Evolutionary conservation across 2,797 vertebrate genomes (phyloP), one percentile per base, ranked within the genome.

Genomic region (Pampus argenteus): DNA sequence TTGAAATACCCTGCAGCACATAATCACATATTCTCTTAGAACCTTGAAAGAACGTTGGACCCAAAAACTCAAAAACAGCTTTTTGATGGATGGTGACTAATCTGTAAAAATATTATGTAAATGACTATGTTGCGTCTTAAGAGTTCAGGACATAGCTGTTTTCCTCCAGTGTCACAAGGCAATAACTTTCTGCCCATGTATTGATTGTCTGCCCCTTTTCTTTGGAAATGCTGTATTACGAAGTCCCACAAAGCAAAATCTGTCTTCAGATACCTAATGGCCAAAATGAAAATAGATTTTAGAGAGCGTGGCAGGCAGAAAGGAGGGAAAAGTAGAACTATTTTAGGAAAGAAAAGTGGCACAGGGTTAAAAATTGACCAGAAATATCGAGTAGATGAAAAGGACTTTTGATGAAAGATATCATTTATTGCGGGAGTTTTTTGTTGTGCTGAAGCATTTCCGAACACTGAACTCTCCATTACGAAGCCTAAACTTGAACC

Each of bases 281-380:
- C 66, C 71, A 78, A 87, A 89, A 72, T 71, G 8, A 87, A 90
- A 87, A 86, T 59, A 56, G 82, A 87, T 70, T 88, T 83, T 72
- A 25, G 69, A 66, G 50, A 76, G 47, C 69, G 76, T 80, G 73
- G 78, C 69, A 65, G 54, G 51, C 59, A 52, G 61, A 52, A 6
- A 0, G 36, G 54, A 26, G 34, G 34, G 29, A 57, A 66, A 71
- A 57, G 29, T 54, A 70, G 50, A 81, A 86, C 75, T 82, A 86
- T 89, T 86, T 89, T 74, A 40, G 72, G 60, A 76, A 4, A 74
- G 64, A 74, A 78, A 89, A 82, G 47, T 87, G 48, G 86, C 65
- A 66, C 82, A 59, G 48, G n/a, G 65, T 79, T 79, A 65, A 79
- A 74, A 81, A 85, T 65, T 78, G 60, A 74, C 57, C 38, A 75